A percentile compares a stretch with the other conserved stretches of the same genome.
Evolutionary conservation across 2,888 invertebrate species (phyloP).

Genomic region (Meta bourneti): DNA sequence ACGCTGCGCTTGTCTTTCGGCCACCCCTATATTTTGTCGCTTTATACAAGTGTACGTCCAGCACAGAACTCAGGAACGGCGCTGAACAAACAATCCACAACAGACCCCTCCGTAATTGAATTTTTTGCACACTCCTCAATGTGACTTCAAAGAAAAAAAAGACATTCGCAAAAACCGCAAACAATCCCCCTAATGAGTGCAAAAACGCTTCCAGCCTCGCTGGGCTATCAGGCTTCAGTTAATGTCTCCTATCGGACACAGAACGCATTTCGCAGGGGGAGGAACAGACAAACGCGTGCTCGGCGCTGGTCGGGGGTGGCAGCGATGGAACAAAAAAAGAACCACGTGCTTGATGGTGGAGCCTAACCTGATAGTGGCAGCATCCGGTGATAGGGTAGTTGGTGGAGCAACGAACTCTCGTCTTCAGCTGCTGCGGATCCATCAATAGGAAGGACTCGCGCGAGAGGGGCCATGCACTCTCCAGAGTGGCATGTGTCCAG

Average conservation of each 20-base stretch:
- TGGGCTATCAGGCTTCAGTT: no score
- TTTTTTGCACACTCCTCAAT: background rate
- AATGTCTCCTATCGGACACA: background rate
- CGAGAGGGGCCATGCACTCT: conserved; percentile 9
- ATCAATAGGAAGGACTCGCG: conserved; percentile 59
- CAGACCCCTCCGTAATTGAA: background rate
- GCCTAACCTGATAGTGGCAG: conserved; percentile 62
- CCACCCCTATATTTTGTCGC: no score
- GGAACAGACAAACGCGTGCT: conserved; percentile 43
- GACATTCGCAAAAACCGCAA: no score
- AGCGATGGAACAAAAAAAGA: conserved; percentile 12
- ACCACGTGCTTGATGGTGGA: conserved; percentile 61
- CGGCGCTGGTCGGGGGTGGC: conserved; percentile 40
- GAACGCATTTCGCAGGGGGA: background rate
- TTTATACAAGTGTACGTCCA: no score
- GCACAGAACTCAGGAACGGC: no score
- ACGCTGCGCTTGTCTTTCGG: no score
- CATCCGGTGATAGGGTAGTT: conserved; percentile 58
- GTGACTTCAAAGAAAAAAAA: background rate
- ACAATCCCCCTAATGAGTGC: no score
- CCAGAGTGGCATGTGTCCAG: conserved; percentile 37
- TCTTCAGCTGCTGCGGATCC: conserved; percentile 54
- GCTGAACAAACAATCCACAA: no score
- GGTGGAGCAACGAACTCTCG: conserved; percentile 54
- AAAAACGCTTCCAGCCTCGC: no score